Percentiles rank a stretch among this genome's conserved stretches.
Conservation (phyloP, 2,797 vertebrate species). For the Acropternis orthonyx region DNA sequence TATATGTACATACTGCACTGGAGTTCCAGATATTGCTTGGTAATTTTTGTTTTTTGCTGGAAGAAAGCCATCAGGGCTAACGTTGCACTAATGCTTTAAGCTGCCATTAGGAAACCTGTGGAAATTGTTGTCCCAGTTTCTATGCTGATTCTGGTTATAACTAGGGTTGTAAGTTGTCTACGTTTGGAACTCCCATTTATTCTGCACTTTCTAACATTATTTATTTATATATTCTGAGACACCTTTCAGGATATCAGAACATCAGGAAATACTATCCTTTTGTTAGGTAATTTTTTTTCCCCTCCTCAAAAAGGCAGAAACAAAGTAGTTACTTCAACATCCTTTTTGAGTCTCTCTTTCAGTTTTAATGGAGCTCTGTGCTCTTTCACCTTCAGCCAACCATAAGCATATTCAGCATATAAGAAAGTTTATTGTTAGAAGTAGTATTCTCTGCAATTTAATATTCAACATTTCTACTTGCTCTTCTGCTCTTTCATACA, state of each 20-base stretch:
- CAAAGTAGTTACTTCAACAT: not conserved
- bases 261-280: not conserved
- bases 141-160: not conserved
- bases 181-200: not conserved
- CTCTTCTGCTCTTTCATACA: conserved; percentile 14
- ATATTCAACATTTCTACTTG: conserved; percentile 25
- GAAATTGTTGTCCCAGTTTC: not conserved
- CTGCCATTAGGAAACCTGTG: not conserved
- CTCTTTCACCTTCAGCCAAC: not conserved
- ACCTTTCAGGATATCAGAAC: not conserved
- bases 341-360: not conserved
- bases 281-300: not conserved
- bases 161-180: not conserved
- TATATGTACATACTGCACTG: not conserved
- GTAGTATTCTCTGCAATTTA: conserved; percentile 23
- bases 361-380: conserved; percentile 21
- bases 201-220: not conserved
- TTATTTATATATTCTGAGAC: not conserved
- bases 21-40: not conserved
- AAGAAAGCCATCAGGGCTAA: not conserved
- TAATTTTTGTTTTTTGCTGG: not conserved
- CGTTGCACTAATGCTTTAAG: not conserved
- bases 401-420: not conserved
- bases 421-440: conserved; percentile 19
- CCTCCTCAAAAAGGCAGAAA: not conserved